phyloP scores from a whole-genome alignment of 1,140 invertebrate species.

The Hirudo medicinalis region DNA sequence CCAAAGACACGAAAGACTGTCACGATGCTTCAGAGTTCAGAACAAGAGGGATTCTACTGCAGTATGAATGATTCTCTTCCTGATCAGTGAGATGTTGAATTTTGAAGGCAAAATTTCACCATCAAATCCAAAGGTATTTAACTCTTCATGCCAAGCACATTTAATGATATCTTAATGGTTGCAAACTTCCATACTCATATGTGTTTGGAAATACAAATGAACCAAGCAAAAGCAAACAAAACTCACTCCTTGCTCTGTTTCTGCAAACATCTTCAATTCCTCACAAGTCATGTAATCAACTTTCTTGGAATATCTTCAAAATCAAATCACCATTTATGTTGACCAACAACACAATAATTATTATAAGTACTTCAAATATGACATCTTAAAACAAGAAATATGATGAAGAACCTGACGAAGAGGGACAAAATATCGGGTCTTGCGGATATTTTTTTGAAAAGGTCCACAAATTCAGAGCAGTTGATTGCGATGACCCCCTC shows the following conservation, averaged over 20 bases:
- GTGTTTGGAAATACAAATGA: too few species aligned
- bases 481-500: conserved; percentile 45
- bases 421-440: conserved; percentile 54
- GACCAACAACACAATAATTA: not conserved
- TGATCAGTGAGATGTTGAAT: too few species aligned
- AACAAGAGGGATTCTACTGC: too few species aligned
- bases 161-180: too few species aligned
- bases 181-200: too few species aligned
- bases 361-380: not conserved
- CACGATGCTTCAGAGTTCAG: too few species aligned
- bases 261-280: conserved; percentile 51
- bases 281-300: conserved; percentile 49
- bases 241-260: conserved; percentile 54
- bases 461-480: conserved; percentile 48
- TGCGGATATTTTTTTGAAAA: conserved; percentile 53
- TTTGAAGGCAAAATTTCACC: too few species aligned
- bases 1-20: too few species aligned
- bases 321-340: conserved; percentile 16
- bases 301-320: conserved; percentile 50
- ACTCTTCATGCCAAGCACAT: too few species aligned
- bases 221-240: not conserved
- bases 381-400: not conserved
- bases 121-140: too few species aligned
- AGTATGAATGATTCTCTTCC: too few species aligned
- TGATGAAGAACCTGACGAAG: conserved; percentile 29